A percentile compares a stretch with the other conserved stretches of the same genome.
Evolutionary conservation across 1,140 invertebrate genomes (phyloP).

Genomic region (Drosophila oshimai): DNA sequence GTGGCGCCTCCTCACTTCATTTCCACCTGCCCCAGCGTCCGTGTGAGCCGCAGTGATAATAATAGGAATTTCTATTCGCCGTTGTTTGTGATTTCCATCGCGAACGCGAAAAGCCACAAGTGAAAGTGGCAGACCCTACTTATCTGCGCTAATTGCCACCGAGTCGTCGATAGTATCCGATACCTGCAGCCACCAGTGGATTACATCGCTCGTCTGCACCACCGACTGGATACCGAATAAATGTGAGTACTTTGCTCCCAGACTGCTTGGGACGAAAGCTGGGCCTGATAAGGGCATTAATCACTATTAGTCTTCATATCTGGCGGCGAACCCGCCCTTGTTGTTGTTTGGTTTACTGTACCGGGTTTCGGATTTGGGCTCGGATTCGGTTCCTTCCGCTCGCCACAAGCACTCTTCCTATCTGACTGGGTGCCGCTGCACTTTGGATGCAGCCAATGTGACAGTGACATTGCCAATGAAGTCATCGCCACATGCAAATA

Average conservation of each 20-base stretch:
- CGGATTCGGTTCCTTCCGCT: neutral
- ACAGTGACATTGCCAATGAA: conserved; percentile 6
- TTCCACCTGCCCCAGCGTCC: conserved; percentile 39
- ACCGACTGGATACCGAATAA: neutral
- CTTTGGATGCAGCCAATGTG: neutral
- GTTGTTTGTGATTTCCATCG: conserved; percentile 45
- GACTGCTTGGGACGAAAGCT: neutral
- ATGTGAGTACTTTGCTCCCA: neutral
- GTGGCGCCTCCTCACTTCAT: conserved; percentile 35
- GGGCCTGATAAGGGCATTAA: conserved; percentile 15
- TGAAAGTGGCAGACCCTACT: conserved; percentile 52
- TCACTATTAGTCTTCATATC: conserved; percentile 5
- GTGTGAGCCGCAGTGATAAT: conserved; percentile 25
- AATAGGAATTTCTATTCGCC: conserved; percentile 56
- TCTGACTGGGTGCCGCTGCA: neutral
- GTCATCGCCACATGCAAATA: neutral
- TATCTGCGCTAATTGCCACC: conserved; percentile 19
- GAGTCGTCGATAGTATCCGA: conserved; percentile 1
- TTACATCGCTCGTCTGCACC: neutral
- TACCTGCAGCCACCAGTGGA: neutral
- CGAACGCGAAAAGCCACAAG: conserved; percentile 37
- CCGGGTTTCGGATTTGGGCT: neutral
- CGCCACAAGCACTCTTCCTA: too few relatives aligned
- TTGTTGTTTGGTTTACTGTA: neutral
- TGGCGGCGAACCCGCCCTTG: neutral